phyloP scores from a whole-genome alignment of 2,888 invertebrate species.

The Conchocele bisecta region DNA sequence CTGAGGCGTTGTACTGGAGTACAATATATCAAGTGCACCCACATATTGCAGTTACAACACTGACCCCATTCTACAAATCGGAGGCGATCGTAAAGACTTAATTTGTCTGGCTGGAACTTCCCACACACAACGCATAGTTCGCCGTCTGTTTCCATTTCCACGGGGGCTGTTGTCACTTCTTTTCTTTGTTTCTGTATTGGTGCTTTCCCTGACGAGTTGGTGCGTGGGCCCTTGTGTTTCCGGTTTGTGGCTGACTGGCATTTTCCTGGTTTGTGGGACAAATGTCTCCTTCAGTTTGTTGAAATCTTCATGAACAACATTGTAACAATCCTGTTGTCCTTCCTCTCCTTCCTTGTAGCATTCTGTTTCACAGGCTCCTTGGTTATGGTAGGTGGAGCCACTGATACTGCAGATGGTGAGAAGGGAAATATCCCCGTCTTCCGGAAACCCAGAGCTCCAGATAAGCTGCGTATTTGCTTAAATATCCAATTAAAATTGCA shows the following conservation, averaged over 20 bases:
- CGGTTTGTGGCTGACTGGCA: neutral
- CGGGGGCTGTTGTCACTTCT: neutral
- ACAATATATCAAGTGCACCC: conserved; percentile 30
- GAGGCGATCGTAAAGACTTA: neutral
- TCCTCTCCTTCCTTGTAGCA: conserved; percentile 17
- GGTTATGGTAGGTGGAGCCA: neutral
- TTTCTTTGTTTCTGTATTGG: conserved; percentile 1
- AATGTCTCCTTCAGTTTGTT: neutral
- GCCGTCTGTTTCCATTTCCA: neutral
- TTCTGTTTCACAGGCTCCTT: neutral
- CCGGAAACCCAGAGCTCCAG: too few relatives aligned
- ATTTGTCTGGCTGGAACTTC: conserved; percentile 10
- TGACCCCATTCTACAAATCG: conserved; percentile 16
- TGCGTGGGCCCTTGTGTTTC: conserved; percentile 8
- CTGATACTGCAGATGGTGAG: conserved; percentile 1
- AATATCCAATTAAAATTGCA: too few relatives aligned
- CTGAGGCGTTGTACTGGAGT: neutral
- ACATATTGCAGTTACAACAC: neutral
- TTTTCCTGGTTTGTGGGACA: neutral
- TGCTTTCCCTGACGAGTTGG: conserved; percentile 5
- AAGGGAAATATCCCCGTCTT: conserved; percentile 25
- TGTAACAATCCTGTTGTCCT: conserved; percentile 26
- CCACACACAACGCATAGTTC: conserved; percentile 22
- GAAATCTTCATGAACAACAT: conserved; percentile 10
- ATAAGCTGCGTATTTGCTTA: too few relatives aligned